Evolutionary conservation across 2,113 vertebrate species (phyloP).

Genomic region (Triplophysa tibetana): DNA sequence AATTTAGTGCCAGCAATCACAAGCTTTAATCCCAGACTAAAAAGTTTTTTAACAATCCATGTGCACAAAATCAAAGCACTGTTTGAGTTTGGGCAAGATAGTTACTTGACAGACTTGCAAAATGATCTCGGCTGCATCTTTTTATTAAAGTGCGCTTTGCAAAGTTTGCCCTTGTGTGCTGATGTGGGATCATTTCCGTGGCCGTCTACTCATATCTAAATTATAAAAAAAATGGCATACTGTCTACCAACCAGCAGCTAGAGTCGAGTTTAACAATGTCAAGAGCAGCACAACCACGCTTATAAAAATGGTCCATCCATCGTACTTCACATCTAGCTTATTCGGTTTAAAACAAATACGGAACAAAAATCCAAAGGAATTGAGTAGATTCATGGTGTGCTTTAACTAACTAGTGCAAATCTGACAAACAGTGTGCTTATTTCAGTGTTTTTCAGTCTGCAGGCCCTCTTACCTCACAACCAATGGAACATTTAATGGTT

Average conservation of each 20-base stretch:
- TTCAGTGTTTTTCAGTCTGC: slow-evolving; percentile 5
- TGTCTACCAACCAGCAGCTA: slow-evolving; percentile 16
- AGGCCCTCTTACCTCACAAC: neutral
- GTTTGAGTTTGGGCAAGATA: slow-evolving; percentile 21
- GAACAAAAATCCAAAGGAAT: neutral
- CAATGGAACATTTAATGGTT: neutral
- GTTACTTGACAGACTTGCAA: neutral
- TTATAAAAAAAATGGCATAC: slow-evolving; percentile 5
- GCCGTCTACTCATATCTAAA: neutral
- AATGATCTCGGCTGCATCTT: neutral
- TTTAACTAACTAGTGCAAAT: slow-evolving; percentile 21
- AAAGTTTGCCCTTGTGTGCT: slow-evolving; percentile 14
- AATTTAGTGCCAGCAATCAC: neutral
- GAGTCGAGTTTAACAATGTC: neutral
- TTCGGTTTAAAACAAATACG: neutral
- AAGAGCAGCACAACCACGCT: slow-evolving; percentile 20
- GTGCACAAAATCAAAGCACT: neutral
- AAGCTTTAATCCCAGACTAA: slow-evolving; percentile 1
- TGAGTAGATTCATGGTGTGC: neutral
- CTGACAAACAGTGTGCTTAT: slow-evolving; percentile 3
- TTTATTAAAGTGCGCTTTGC: slow-evolving; percentile 21
- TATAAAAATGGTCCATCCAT: neutral
- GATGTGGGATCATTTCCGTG: neutral
- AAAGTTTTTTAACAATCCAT: neutral
- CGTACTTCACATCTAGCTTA: slow-evolving; percentile 1